Evolutionary conservation across 2,797 vertebrate species (phyloP).

Genomic region (Malurus splendens): DNA sequence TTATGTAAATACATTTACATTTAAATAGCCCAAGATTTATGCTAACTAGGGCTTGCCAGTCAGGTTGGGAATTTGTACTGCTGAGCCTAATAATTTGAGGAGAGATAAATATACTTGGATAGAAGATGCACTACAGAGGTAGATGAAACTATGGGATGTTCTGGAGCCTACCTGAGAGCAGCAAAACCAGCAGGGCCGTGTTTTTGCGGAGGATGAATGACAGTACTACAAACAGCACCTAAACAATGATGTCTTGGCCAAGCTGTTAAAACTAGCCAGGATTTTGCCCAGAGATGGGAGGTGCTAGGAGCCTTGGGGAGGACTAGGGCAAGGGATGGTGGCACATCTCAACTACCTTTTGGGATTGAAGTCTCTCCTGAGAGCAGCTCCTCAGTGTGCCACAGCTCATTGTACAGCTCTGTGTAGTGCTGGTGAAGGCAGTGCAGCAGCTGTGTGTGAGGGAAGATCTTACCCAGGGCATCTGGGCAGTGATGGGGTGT

Average conservation of each 20-base stretch:
- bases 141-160: not conserved
- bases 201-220: not conserved
- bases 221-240: not conserved
- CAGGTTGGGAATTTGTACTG: not conserved
- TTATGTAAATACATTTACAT: slow-evolving; percentile 49
- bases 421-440: not conserved
- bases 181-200: not conserved
- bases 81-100: not conserved
- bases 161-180: not conserved
- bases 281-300: not conserved
- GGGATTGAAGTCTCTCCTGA: not conserved
- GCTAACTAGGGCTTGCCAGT: not conserved
- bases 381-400: not conserved
- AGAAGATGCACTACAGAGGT: not conserved
- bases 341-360: not conserved
- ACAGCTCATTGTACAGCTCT: not conserved
- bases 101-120: not conserved
- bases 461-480: not conserved
- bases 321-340: accelerated
- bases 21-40: not conserved
- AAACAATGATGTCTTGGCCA: not conserved
- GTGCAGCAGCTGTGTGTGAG: not conserved
- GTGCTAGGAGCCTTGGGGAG: not conserved
- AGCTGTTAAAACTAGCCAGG: not conserved
- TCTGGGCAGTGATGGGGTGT: not conserved